Evolutionary conservation across 2,797 vertebrate genomes (phyloP), one percentile per base, ranked within the genome.

Genomic region (Pipistrellus pygmaeus): DNA sequence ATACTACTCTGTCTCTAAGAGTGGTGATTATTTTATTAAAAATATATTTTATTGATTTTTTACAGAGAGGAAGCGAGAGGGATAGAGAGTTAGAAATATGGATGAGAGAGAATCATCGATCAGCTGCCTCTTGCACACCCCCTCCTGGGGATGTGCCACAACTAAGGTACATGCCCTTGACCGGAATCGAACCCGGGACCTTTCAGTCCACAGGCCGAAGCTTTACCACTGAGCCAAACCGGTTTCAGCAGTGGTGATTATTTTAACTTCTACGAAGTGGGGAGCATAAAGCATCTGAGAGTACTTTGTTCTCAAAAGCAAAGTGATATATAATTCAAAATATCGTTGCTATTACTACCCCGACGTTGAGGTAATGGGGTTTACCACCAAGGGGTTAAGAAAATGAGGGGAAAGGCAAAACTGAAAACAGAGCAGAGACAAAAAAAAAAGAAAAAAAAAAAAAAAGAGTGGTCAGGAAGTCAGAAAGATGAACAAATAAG

Each of bases 371-470:
- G 48, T 60, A 72, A 71, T 1, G n/a, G 69, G 66, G 20, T 60
- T 93, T 86, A 51, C 23, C 35, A 55, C 38, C 71, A 83, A 75
- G 41, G 46, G n/a, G 21, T 77, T 85, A 93, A 94, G 38, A 92
- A 80, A 87, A 72, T 3, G 11, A 73, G 48, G 66, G 78, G 23
- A 82, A 90, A 94, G 62, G 35, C 27, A 83, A 1, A 30, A 21
- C 32, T 83, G 66, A 85, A 90, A 91, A 86, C 30, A 68, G 44
- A 91, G 14, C 6, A 57, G 30, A 80, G 41, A 27, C 60, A 30
- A 30, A 62, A 62, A 62, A 60, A 60, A 46, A 35, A 35, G 4
- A 30, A 30, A 62, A 30, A 60, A 60, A 9, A 41, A 48, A 53
- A 82, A 64, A 85, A 53, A 32, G 1, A 73, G 23, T 30, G 55